Conservation (phyloP, 2,888 invertebrate species). For the Cyclophora punctaria region DNA sequence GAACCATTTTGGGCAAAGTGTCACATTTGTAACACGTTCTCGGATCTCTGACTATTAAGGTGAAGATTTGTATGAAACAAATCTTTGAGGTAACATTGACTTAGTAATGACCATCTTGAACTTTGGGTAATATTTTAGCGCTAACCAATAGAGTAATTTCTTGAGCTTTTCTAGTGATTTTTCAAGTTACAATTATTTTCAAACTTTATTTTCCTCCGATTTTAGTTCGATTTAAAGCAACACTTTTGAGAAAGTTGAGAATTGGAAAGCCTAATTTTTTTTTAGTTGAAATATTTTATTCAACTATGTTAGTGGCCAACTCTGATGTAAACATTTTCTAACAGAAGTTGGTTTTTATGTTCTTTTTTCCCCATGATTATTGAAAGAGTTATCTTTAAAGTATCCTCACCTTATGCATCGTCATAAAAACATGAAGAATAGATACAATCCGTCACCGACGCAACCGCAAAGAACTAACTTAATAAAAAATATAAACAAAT, state of each 20-base stretch:
- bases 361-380: neutral
- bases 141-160: neutral
- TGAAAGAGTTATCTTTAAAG: too few species aligned
- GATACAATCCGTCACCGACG: constrained; percentile 18
- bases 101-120: too few species aligned
- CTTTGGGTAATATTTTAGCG: too few species aligned
- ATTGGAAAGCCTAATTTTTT: too few species aligned
- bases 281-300: too few species aligned
- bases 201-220: too few species aligned
- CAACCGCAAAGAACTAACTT: constrained; percentile 11
- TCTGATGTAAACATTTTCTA: too few species aligned
- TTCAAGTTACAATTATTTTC: neutral
- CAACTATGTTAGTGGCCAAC: too few species aligned
- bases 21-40: constrained; percentile 18
- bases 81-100: too few species aligned
- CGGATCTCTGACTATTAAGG: constrained; percentile 11
- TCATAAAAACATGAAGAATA: constrained; percentile 18
- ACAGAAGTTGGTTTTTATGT: neutral
- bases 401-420: constrained; percentile 3
- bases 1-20: constrained; percentile 22
- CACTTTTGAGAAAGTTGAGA: too few species aligned
- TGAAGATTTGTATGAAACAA: neutral
- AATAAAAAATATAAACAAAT: constrained; percentile 21
- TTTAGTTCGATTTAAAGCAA: too few species aligned
- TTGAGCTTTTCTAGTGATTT: neutral